Evolutionary conservation across 1,140 invertebrate genomes (phyloP), one percentile per base, ranked within the genome.

Genomic region (Leptinotarsa defecta): DNA sequence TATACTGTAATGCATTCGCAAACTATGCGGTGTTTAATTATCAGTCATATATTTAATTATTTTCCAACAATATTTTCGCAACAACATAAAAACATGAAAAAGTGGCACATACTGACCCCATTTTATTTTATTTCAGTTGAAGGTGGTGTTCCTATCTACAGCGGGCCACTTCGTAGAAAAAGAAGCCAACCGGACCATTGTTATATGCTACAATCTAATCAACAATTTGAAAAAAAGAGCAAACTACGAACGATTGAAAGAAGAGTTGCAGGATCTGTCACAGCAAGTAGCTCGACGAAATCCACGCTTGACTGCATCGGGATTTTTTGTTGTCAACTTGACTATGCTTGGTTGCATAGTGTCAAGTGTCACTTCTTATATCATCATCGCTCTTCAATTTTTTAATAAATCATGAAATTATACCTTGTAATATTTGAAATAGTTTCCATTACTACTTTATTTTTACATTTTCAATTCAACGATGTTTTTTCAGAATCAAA

Each of bases 241-340:
- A 27, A 65, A 22, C 20, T 22, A 65, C 22, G 17, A 34, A 65
- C 20, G 15, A 15, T 20, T 65, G 20, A 65, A 65, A 34, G 64
- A 65, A 22, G 27, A 65, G 11, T 65, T 65, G 27, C 13, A 24
- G 22, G 48, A n/a, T 43, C 65, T 74, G 65, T 24, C 68, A 13
- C 27, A 74, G 48, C 70, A 72, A 57, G 22, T 72, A 48, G 70
- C 49, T 13, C 11, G 24, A 11, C 34, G 24, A 43, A 61, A 63
- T 6, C 49, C 62, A 57, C 52, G 52, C 19, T 72, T 72, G 17
- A 61, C n/a, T 22, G 49, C 49, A 5, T 27, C 70, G 3, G n/a
- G 70, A 61, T n/a, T 71, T 27, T 62, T 20, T 34, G 27, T 20
- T n/a, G 2, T 65, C 4, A 34, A 65, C 64, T 11, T 65, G 17